These are phyloP conservation scores for Leptogaster cylindrica DNA, from an alignment of 2,888 invertebrate genomes.

Conservation along the genomic window DNA sequence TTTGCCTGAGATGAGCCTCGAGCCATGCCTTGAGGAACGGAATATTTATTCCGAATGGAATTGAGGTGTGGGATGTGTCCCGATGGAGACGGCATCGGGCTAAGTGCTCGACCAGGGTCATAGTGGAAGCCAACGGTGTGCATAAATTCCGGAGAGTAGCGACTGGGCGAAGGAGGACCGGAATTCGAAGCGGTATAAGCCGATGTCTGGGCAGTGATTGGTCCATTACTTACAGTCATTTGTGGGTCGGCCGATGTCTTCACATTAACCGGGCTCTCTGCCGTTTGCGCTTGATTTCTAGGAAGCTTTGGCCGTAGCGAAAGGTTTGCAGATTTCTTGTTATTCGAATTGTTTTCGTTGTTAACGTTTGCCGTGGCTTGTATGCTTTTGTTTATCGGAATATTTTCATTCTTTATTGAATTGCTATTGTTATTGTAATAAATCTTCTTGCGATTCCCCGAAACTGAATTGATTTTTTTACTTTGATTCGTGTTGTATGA, in stretches of 20 bases:
- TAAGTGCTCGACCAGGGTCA: conserved; percentile 44
- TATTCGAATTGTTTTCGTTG: no score
- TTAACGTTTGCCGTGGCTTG: conserved; percentile 40
- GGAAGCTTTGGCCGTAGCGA: background rate
- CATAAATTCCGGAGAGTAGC: conserved; percentile 55
- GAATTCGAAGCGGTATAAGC: conserved; percentile 31
- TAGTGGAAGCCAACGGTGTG: conserved; percentile 55
- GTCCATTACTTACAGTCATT: conserved; percentile 6
- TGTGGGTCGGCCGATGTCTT: conserved; percentile 3
- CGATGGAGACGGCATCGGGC: conserved; percentile 36
- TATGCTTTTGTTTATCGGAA: conserved; percentile 44
- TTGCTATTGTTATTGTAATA: conserved; percentile 41
- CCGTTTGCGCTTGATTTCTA: background rate
- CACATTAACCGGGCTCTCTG: background rate
- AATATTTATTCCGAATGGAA: conserved; percentile 22
- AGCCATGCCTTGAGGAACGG: background rate
- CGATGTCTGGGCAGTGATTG: conserved; percentile 11
- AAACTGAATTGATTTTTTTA: conserved; percentile 9
- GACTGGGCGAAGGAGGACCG: conserved; percentile 48
- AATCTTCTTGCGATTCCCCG: conserved; percentile 8
- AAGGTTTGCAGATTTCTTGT: background rate
- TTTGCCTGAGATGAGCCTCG: conserved; percentile 4
- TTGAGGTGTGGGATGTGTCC: conserved; percentile 25
- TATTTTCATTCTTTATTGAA: conserved; percentile 46
- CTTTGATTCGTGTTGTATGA: conserved; percentile 1